Base-by-base conservation (phyloP, 2,888 invertebrate genomes). In the Plebejus melissa region DNA sequence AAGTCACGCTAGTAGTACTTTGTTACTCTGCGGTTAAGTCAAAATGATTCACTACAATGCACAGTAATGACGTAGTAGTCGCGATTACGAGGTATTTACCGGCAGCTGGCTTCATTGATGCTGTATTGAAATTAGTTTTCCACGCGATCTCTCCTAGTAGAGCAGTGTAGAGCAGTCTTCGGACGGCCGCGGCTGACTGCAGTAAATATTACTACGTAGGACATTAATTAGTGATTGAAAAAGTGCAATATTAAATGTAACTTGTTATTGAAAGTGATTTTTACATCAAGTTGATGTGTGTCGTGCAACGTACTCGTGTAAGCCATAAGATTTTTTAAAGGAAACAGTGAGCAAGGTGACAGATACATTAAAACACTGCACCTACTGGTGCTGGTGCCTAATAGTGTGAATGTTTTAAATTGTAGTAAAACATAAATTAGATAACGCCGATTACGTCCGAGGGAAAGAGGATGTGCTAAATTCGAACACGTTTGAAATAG, bases 131-230 rank as follows among this genome's bases (percentile, higher is more conserved):
- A 88, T 88, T 91, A 83, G 88, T 88, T 91, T 91, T 92, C 89
- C 92, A 91, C 89, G 91, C 91, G 92, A 93, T 93, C 92, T 93
- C 93, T 90, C 92, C 83, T 82, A 32, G 85, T 83, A 88, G 90
- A 91, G 65, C 65, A 65, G 65, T 65, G 65, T 16, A 65, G 91
- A 91, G 85, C 91, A 92, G 92, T 91, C 85, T 84, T 78, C 80
- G 81, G 85, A 88, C 88, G 90, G 83, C 81, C 86, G 74, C 74
- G 74, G 28, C 46, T 65, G 65, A 16, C 36, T 36, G 32, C 65
- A 32, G 32, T 32, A 32, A 54, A 54, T 54, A 50, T 13, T 50
- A 50, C 4, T 22, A 22, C 22, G 22, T 22, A 50, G 13, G 16
- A 32, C 13, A 60, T 5, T 4, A 65, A 4, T 32, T 36, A 16